Evolutionary conservation across 2,888 invertebrate species (phyloP).

Genomic region (Hybos culiciformis): DNA sequence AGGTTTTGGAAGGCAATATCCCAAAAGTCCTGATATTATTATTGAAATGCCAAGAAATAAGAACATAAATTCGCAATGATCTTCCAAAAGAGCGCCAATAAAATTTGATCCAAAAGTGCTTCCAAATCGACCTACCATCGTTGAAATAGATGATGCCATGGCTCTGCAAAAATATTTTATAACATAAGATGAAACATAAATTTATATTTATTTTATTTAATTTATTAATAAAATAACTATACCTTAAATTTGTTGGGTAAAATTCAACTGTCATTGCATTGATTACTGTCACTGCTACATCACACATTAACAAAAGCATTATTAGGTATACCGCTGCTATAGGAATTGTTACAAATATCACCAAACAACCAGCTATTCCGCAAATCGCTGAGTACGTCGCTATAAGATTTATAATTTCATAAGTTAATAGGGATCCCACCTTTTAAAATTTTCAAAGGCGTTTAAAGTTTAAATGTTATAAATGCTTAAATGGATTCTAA

Average conservation of each 20-base stretch:
- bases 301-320: conserved; percentile 20
- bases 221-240: background rate
- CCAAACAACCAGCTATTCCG: conserved; percentile 20
- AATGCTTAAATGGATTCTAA: background rate
- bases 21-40: too few species aligned
- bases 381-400: conserved; percentile 19
- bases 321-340: conserved; percentile 22
- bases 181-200: too few species aligned
- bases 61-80: too few species aligned
- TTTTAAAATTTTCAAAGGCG: background rate
- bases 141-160: too few species aligned
- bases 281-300: conserved; percentile 23
- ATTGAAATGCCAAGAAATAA: too few species aligned
- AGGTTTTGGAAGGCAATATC: too few species aligned
- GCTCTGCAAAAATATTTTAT: too few species aligned
- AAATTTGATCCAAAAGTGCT: too few species aligned
- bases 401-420: conserved; percentile 8
- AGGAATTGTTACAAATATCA: conserved; percentile 19
- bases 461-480: background rate
- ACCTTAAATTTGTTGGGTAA: conserved; percentile 30
- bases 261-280: conserved; percentile 27
- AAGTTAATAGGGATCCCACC: background rate
- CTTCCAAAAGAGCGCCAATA: too few species aligned
- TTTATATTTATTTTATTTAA: background rate
- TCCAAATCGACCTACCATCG: too few species aligned